These are phyloP conservation scores for Heteromurus nitidus DNA, from an alignment of 2,888 invertebrate species.

Conservation along the genomic window DNA sequence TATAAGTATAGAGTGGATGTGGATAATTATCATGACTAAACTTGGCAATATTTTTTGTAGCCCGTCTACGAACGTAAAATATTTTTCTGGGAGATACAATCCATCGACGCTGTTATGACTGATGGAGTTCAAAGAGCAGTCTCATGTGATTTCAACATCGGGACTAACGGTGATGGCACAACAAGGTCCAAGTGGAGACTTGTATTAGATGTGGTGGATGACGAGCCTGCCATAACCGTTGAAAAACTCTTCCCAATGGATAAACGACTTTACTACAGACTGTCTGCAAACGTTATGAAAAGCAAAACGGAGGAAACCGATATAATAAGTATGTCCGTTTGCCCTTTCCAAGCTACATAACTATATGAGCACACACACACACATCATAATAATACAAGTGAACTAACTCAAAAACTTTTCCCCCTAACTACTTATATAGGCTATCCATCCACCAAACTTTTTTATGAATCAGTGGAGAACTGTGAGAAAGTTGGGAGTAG, in stretches of 20 bases:
- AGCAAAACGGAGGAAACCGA: constrained; percentile 38
- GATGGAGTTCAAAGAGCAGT: constrained; percentile 53
- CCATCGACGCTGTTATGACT: constrained; percentile 46
- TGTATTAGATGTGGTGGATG: constrained; percentile 29
- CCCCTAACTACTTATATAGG: constrained; percentile 5
- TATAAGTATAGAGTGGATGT: too few relatives aligned
- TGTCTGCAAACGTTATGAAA: constrained; percentile 30
- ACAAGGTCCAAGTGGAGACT: constrained; percentile 34
- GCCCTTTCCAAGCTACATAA: background rate
- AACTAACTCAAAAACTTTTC: background rate
- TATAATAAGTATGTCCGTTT: constrained; percentile 36
- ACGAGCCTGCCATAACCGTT: constrained; percentile 40
- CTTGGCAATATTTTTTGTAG: too few relatives aligned
- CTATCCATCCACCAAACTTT: constrained; percentile 31
- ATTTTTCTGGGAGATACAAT: constrained; percentile 43
- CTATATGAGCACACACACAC: background rate
- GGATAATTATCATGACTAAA: too few relatives aligned
- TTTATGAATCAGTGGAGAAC: constrained; percentile 28
- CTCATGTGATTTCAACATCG: constrained; percentile 31
- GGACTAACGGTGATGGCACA: background rate
- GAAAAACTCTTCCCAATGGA: constrained; percentile 37
- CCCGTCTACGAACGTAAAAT: constrained; percentile 24
- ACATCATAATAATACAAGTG: background rate
- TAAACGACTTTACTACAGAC: constrained; percentile 25
- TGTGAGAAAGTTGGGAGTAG: background rate